These are phyloP conservation scores for Erynnis tages DNA, from an alignment of 2,888 invertebrate species.

Conservation along the genomic window DNA sequence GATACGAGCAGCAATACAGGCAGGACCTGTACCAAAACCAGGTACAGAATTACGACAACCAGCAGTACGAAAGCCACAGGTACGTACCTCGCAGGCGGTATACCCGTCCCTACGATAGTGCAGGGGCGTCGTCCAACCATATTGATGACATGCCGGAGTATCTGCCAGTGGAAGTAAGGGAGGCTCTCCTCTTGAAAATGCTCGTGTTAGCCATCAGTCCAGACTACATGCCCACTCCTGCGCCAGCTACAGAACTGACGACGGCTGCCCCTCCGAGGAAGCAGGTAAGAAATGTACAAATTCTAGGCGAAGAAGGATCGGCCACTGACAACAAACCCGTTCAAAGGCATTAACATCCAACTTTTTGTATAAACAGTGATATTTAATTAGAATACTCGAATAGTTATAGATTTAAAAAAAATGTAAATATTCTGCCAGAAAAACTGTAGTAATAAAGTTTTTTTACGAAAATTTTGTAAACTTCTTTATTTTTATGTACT, in stretches of 20 bases:
- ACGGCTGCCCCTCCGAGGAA: slow-evolving; percentile 77
- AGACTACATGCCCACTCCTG: slow-evolving; percentile 71
- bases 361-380: slow-evolving; percentile 7
- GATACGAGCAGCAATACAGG: slow-evolving; percentile 62
- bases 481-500: neutral
- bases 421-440: slow-evolving; percentile 26
- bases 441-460: slow-evolving; percentile 27
- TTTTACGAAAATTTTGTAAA: slow-evolving; percentile 5
- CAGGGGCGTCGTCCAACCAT: slow-evolving; percentile 64
- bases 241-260: slow-evolving; percentile 68
- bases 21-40: slow-evolving; percentile 66
- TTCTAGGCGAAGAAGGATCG: slow-evolving; percentile 84
- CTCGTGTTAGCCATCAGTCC: slow-evolving; percentile 86
- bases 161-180: slow-evolving; percentile 86
- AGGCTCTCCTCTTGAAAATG: slow-evolving; percentile 87
- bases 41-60: slow-evolving; percentile 56
- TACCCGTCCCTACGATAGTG: slow-evolving; percentile 64
- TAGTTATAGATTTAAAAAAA: slow-evolving; percentile 26
- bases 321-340: slow-evolving; percentile 51
- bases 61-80: slow-evolving; percentile 72
- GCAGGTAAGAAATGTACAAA: slow-evolving; percentile 87
- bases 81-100: slow-evolving; percentile 69
- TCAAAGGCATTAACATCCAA: slow-evolving; percentile 51
- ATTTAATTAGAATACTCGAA: slow-evolving; percentile 25
- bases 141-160: slow-evolving; percentile 81